phyloP scores from a whole-genome alignment of 2,797 vertebrate species.

The Malacoctenus gilli region DNA sequence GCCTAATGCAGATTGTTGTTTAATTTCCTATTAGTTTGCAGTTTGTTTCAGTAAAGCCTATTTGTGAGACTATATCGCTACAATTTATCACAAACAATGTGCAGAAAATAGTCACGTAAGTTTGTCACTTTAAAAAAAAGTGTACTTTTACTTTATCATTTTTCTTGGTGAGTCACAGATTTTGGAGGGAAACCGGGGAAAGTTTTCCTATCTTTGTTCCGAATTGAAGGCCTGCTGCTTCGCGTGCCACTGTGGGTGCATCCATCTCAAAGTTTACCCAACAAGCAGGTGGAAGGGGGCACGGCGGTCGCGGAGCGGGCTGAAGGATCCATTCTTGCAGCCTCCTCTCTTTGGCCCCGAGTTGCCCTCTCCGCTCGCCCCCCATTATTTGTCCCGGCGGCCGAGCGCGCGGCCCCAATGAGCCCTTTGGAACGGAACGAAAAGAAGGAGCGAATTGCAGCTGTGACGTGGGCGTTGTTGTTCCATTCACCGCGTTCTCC shows the following conservation, averaged over 20 bases:
- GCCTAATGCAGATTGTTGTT: no score
- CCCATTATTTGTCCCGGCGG: conserved; percentile 80
- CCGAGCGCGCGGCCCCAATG: conserved; percentile 77
- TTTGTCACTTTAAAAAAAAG: no score
- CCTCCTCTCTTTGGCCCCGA: conserved; percentile 73
- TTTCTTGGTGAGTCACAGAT: no score
- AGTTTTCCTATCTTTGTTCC: not conserved
- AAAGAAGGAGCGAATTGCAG: conserved; percentile 84
- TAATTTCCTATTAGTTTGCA: no score
- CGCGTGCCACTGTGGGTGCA: conserved; percentile 45
- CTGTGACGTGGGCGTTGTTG: conserved; percentile 92
- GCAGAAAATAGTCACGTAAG: no score
- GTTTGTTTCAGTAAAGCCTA: no score
- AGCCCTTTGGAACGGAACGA: conserved; percentile 76
- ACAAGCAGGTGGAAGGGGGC: conserved; percentile 71
- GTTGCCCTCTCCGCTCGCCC: conserved; percentile 70
- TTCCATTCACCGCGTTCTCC: conserved; percentile 89
- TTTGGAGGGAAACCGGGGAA: no score
- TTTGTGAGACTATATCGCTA: no score
- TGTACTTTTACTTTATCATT: no score
- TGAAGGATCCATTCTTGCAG: conserved; percentile 65
- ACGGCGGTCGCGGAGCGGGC: conserved; percentile 37
- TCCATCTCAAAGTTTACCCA: conserved; percentile 74
- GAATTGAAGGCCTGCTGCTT: conserved; percentile 11
- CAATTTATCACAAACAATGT: no score